Conservation (phyloP, 2,888 invertebrate species). For the Blastobasis lacticolella region DNA sequence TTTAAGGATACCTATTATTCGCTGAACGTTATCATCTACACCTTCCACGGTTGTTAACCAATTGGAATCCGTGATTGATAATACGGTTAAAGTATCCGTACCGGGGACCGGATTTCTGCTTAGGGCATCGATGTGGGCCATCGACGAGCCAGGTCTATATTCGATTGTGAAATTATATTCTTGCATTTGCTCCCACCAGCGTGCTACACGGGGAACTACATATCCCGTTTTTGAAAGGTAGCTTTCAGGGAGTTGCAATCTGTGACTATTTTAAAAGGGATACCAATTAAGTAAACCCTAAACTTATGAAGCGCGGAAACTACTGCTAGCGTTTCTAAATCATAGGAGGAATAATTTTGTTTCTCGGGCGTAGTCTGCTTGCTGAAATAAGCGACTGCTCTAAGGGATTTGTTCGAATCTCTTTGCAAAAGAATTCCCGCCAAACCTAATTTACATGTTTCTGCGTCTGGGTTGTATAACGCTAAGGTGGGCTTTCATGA, state of each 20-base stretch:
- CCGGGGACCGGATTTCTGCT: constrained; percentile 10
- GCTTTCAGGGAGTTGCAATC: constrained; percentile 13
- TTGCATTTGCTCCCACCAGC: constrained; percentile 16
- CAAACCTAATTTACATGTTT: constrained; percentile 5
- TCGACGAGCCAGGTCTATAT: constrained; percentile 12
- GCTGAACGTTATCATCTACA: constrained; percentile 11
- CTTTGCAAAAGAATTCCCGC: constrained; percentile 10
- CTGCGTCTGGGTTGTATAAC: constrained; percentile 3
- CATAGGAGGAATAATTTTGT: constrained; percentile 6
- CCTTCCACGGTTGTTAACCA: constrained; percentile 12
- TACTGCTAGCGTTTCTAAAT: constrained; percentile 14
- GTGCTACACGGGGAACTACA: constrained; percentile 14
- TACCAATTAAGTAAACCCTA: constrained; percentile 10
- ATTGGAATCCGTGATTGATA: neutral
- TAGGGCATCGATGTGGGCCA: constrained; percentile 15
- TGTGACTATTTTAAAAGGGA: constrained; percentile 11
- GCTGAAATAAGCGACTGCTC: constrained; percentile 11
- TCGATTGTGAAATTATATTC: constrained; percentile 8
- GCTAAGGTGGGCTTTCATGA: constrained; percentile 4
- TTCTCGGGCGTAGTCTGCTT: constrained; percentile 8
- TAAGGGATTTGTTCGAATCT: neutral
- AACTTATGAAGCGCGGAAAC: constrained; percentile 8
- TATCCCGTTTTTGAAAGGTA: constrained; percentile 13
- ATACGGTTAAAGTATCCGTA: too few species aligned
- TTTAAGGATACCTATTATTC: constrained; percentile 9